phyloP scores from a whole-genome alignment of 30 jellyfish, hydroid and myxozoan genomes.

The Pseudorhiza aurosa region DNA sequence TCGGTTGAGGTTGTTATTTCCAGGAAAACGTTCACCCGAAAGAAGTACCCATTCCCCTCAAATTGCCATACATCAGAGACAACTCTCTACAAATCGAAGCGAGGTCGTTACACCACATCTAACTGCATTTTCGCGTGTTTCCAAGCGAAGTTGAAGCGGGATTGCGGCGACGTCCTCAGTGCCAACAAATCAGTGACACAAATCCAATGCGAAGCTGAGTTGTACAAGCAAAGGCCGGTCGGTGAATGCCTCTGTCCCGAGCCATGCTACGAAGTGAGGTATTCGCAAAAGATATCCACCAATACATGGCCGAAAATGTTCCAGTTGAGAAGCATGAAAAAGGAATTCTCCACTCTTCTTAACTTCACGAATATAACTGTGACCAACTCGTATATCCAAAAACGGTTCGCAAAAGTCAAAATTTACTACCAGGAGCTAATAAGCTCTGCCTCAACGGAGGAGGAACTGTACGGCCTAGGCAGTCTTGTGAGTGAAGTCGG shows the following conservation, averaged over 20 bases:
- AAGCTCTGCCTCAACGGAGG: conserved; percentile 4
- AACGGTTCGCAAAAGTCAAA: conserved; percentile 33
- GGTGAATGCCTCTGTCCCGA: conserved; percentile 40
- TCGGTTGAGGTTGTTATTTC: conserved; percentile 11
- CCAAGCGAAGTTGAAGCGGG: background rate
- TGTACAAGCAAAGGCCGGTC: conserved; percentile 1
- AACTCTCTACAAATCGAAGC: conserved; percentile 12
- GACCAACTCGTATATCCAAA: background rate
- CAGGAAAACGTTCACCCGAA: background rate
- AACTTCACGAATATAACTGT: background rate
- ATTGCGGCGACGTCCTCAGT: background rate
- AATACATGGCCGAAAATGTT: conserved; percentile 37
- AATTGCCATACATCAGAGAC: conserved; percentile 46
- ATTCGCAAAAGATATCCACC: background rate
- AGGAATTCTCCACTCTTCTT: background rate
- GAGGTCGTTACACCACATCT: conserved; percentile 26
- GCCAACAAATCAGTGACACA: background rate
- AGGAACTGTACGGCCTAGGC: conserved; percentile 24
- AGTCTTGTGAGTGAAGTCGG: conserved; percentile 42
- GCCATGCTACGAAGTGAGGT: conserved; percentile 39
- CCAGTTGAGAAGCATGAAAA: conserved; percentile 1
- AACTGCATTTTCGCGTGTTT: conserved; percentile 35
- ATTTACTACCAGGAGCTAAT: conserved; percentile 20
- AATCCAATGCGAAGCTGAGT: background rate
- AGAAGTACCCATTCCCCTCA: conserved; percentile 40